Evolutionary conservation across 2,888 invertebrate species (phyloP), one percentile per base, ranked within the genome.

Genomic region (Noctua comes): DNA sequence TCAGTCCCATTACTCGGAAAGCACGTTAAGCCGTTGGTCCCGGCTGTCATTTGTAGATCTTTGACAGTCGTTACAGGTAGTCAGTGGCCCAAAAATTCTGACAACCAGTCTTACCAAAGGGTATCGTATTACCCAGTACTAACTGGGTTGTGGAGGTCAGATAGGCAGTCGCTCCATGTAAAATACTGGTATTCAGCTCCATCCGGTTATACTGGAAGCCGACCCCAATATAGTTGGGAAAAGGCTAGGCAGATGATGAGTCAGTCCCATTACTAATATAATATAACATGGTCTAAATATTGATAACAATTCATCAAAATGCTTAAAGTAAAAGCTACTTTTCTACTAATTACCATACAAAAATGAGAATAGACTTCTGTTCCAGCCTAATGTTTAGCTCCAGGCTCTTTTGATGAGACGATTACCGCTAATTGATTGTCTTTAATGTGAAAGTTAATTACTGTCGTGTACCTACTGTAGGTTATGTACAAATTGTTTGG

Each of bases 381-480:
- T 87, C 64, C 70, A 85, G 74, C 79, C 83, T 90, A 89, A 90
- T 88, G 88, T 83, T 87, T 71, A 73, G 91, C 91, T 89, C 51
- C 88, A 84, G 91, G 90, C 80, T 77, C 27, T 71, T 73, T 87
- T 88, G 91, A 92, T 90, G 91, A 89, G 90, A 91, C 92, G 91
- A 93, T 93, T 93, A 90, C 82, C 77, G 77, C 85, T 91, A 93
- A 94, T 93, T 93, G 93, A 93, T 92, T 90, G 91, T 90, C 86
- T 89, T 82, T 84, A 83, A 86, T 87, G 83, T 82, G 81, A 84
- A 86, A 88, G 88, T 85, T 83, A 86, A 83, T 85, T 82, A 81
- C 75, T 69, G 54, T 51, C 70, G 21, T 18, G 21, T 8, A n/a
- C 43, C n/a, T 76, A 65, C 27, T 57, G 62, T 21, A 36, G 7